These are phyloP conservation scores for Sinosuthora webbiana DNA, from an alignment of 2,113 vertebrate genomes.

Conservation along the genomic window DNA sequence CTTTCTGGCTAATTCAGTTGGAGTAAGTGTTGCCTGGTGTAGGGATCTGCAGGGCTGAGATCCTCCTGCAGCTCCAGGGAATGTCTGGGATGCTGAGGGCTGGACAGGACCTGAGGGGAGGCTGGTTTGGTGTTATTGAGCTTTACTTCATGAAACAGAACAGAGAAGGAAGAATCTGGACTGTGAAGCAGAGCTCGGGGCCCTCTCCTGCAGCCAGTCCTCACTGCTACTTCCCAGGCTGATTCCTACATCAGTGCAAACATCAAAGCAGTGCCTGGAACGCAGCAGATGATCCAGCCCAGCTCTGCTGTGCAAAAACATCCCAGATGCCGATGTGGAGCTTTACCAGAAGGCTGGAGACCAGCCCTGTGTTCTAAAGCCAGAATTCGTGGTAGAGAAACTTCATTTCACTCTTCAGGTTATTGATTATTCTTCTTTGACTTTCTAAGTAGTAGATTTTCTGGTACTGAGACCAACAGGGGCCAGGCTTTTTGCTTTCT, in stretches of 20 bases:
- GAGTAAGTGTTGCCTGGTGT: constrained; percentile 36
- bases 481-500: neutral
- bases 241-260: neutral
- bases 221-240: neutral
- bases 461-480: neutral
- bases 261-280: neutral
- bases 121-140: neutral
- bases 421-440: neutral
- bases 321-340: neutral
- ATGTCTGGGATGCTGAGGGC: neutral
- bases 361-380: neutral
- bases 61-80: neutral
- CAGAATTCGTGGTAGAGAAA: neutral
- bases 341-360: neutral
- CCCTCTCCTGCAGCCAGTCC: neutral
- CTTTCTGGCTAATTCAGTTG: constrained; percentile 52
- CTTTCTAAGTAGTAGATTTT: neutral
- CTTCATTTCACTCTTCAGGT: neutral
- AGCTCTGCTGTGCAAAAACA: neutral
- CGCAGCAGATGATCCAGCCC: neutral
- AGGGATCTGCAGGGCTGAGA: neutral
- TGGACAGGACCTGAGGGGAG: neutral
- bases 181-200: neutral
- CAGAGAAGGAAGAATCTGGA: neutral
- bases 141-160: neutral